Evolutionary conservation across 30 jellyfish, hydroid and myxozoan species (phyloP).

Genomic region (Chrysaora quinquecirrha): DNA sequence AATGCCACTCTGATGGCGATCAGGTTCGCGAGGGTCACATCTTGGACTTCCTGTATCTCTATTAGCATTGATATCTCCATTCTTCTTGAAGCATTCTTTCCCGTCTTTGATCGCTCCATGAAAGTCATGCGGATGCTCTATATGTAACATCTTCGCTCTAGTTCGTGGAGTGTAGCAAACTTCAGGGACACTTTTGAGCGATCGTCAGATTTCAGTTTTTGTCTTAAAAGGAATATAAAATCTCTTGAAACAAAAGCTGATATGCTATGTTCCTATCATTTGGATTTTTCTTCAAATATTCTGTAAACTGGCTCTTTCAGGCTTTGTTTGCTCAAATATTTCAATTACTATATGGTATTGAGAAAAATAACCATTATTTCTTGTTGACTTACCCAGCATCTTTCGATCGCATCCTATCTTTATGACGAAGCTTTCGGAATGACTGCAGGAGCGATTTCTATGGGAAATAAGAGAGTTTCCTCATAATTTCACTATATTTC

Average conservation of each 20-base stretch:
- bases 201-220: constrained; percentile 14
- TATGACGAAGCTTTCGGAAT: constrained; percentile 49
- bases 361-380: neutral
- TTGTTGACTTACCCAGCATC: constrained; percentile 6
- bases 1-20: too few species aligned
- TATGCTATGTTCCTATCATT: too few species aligned
- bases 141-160: constrained; percentile 38
- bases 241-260: too few species aligned
- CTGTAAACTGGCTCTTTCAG: neutral
- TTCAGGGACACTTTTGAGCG: constrained; percentile 57
- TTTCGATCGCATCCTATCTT: constrained; percentile 32
- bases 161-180: constrained; percentile 53
- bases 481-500: too few species aligned
- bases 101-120: neutral
- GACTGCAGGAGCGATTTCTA: constrained; percentile 66
- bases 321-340: too few species aligned
- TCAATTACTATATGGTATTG: too few species aligned
- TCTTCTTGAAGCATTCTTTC: neutral
- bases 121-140: constrained; percentile 55
- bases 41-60: too few species aligned
- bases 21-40: too few species aligned
- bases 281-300: neutral
- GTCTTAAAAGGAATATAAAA: neutral
- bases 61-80: neutral
- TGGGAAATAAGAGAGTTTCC: too few species aligned